Conservation (phyloP, 2,888 invertebrate genomes). For the Lasioglossum marginatum region DNA sequence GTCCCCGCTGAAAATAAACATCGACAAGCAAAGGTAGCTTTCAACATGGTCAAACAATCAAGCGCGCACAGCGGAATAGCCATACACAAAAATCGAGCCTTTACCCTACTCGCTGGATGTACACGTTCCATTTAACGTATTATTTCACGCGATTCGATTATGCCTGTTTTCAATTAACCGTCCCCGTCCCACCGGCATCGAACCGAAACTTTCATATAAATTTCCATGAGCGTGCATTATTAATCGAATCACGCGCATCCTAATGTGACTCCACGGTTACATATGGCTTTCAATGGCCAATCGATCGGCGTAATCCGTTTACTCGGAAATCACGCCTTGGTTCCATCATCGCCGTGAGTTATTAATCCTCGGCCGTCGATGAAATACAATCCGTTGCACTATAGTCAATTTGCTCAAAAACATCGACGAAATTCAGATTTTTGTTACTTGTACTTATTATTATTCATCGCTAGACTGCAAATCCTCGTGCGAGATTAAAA, state of each 20-base stretch:
- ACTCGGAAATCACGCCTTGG: constrained; percentile 48
- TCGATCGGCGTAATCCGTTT: constrained; percentile 58
- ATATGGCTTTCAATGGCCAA: constrained; percentile 50
- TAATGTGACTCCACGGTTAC: constrained; percentile 36
- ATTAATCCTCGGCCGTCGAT: constrained; percentile 31
- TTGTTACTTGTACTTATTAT: not conserved
- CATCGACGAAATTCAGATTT: not conserved
- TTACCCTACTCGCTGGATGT: constrained; percentile 11
- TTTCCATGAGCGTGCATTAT: constrained; percentile 37
- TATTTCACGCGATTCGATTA: constrained; percentile 50
- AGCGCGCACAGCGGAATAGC: constrained; percentile 13
- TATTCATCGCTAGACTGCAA: not conserved
- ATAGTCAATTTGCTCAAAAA: not conserved
- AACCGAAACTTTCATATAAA: constrained; percentile 50
- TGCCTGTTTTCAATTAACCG: constrained; percentile 46
- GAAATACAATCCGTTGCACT: constrained; percentile 16
- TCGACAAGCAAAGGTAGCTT: constrained; percentile 27
- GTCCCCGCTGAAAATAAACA: constrained; percentile 41
- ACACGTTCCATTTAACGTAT: constrained; percentile 48
- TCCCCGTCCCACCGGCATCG: not conserved
- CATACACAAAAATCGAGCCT: constrained; percentile 33
- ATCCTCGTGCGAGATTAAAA: not conserved
- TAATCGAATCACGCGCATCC: constrained; percentile 55
- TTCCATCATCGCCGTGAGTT: constrained; percentile 25
- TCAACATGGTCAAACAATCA: constrained; percentile 35